Conservation (phyloP, 2,888 invertebrate species). For the Sphaeridia pumilis region DNA sequence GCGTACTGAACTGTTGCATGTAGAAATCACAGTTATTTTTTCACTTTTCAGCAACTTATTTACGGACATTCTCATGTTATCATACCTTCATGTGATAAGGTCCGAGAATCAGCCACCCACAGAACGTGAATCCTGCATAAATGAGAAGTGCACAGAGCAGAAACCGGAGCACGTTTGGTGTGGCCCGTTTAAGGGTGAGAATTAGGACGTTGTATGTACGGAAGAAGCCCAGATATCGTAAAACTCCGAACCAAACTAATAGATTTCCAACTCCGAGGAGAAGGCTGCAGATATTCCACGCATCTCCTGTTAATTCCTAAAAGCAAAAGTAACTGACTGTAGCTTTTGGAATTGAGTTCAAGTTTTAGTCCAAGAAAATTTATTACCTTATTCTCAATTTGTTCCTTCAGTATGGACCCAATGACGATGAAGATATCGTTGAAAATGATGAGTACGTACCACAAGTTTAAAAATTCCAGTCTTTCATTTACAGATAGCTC, state of each 20-base stretch:
- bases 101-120: conserved; percentile 95
- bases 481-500: conserved; percentile 60
- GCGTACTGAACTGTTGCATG: conserved; percentile 63
- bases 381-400: conserved; percentile 71
- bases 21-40: no score
- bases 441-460: conserved; percentile 94
- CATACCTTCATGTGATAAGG: conserved; percentile 87
- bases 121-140: conserved; percentile 93
- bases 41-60: no score
- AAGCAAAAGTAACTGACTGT: neutral
- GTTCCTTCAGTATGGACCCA: conserved; percentile 90
- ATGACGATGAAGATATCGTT: conserved; percentile 87
- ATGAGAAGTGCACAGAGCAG: conserved; percentile 83
- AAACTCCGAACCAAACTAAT: conserved; percentile 92
- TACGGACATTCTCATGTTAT: no score
- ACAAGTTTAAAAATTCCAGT: conserved; percentile 85
- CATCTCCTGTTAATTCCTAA: conserved; percentile 62
- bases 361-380: no score
- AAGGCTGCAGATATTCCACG: conserved; percentile 90
- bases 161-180: conserved; percentile 89
- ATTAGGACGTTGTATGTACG: conserved; percentile 98
- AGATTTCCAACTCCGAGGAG: conserved; percentile 92
- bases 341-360: neutral
- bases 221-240: conserved; percentile 94
- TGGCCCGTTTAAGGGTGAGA: conserved; percentile 82